Base-by-base conservation (phyloP, 2,797 vertebrate species). In the Xyrichtys novacula region DNA sequence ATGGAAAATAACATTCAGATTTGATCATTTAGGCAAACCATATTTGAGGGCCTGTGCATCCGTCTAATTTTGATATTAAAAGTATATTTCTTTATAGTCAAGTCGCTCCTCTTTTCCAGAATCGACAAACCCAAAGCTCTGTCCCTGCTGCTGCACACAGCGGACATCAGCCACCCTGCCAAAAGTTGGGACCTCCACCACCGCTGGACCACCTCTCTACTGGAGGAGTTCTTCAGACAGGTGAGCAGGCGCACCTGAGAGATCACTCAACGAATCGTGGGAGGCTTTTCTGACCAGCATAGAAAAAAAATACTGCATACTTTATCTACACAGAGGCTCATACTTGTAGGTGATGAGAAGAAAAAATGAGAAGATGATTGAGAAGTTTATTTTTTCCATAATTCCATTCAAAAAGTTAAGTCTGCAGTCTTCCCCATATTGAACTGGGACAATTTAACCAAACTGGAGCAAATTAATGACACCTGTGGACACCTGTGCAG, bases 171-270 rank as follows among this genome's bases (percentile, higher is more conserved):
- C 88, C 98, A 99, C 87, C 98, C 98, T 0, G 98, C 98, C 36
- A 99, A 99, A 84, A 94, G 93, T 3, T 99, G 96, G 96, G 95
- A 98, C 63, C 92, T 99, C 64, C 98, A 99, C 85, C 94, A 98
- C 60, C 96, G 95, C 82, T 99, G 98, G 98, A 99, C 98, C 54
- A 96, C 96, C 88, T 97, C 96, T 1, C 91, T 99, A 14, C 91
- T 99, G 62, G 98, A 99, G 86, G 98, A 99, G 87, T 99, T 99
- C 93, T 99, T 99, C 90, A 95, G 96, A 95, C 98, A 99, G 97
- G 98, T 99, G 57, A 80, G 77, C 19, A 8, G n/a, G 1, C 20
- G 38, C n/a, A 25, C 20, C 20, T 48, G 10, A 9, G 7, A 2
- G 62, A 25, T 67, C 16, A 6, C 26, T n/a, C 20, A 31, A 20